Conservation (phyloP, 2,888 invertebrate species). For the Hemaris fuciformis region DNA sequence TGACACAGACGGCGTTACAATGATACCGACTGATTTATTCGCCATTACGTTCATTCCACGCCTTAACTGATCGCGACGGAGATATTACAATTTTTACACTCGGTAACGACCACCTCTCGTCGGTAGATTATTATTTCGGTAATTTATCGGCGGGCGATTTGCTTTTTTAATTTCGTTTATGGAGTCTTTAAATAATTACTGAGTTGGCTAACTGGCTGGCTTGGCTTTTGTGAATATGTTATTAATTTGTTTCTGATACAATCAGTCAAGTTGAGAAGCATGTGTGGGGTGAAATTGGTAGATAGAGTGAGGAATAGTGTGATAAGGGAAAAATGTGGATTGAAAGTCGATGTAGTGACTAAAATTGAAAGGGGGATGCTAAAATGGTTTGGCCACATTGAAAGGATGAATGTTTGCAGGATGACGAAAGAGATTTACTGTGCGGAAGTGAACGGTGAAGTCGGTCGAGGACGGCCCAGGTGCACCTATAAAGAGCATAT, state of each 20-base stretch:
- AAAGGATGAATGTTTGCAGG: too few species aligned
- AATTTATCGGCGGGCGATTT: slow-evolving; percentile 13
- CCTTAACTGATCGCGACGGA: slow-evolving; percentile 58
- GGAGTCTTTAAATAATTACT: slow-evolving; percentile 2
- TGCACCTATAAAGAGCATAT: too few species aligned
- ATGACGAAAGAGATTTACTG: too few species aligned
- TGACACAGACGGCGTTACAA: slow-evolving; percentile 70
- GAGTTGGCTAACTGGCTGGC: background rate
- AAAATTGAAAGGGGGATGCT: too few species aligned
- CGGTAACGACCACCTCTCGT: slow-evolving; percentile 28
- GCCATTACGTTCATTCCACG: slow-evolving; percentile 68
- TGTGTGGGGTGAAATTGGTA: too few species aligned
- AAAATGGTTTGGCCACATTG: too few species aligned
- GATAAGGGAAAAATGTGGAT: too few species aligned
- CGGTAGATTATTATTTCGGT: slow-evolving; percentile 17
- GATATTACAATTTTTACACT: slow-evolving; percentile 37
- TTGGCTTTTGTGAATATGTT: background rate
- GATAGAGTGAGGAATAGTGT: too few species aligned
- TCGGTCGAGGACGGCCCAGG: too few species aligned
- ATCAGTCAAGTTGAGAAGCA: too few species aligned
- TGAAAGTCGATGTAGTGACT: too few species aligned
- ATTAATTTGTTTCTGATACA: slow-evolving; percentile 7
- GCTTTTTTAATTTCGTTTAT: slow-evolving; percentile 12
- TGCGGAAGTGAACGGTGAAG: too few species aligned
- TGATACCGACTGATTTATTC: slow-evolving; percentile 75